A percentile compares a stretch with the other conserved stretches of the same genome.
Evolutionary conservation across 1,140 invertebrate species (phyloP).

Genomic region (Temnothorax longispinosus): DNA sequence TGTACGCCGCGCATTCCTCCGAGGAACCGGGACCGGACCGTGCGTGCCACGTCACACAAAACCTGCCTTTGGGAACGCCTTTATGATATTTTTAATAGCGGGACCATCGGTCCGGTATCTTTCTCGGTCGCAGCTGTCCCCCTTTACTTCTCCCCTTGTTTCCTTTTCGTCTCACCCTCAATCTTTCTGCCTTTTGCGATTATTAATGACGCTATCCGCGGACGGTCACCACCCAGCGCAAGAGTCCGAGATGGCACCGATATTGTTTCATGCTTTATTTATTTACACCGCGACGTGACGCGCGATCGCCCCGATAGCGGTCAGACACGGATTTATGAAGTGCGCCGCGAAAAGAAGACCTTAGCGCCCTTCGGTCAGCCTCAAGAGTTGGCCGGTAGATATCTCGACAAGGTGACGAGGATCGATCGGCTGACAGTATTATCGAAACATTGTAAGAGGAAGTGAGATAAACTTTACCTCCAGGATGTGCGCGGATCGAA

Average conservation of each 20-base stretch:
- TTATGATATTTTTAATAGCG: constrained; percentile 72
- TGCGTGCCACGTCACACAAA: constrained; percentile 68
- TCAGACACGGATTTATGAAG: constrained; percentile 72
- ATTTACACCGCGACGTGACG: constrained; percentile 73
- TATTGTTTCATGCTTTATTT: constrained; percentile 76
- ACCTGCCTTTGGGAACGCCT: constrained; percentile 49
- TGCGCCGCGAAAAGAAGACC: constrained; percentile 54
- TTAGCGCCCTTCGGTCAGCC: constrained; percentile 43
- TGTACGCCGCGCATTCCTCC: constrained; percentile 60
- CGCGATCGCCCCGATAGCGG: constrained; percentile 59
- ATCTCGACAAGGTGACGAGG: constrained; percentile 56
- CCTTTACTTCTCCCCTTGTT: constrained; percentile 3
- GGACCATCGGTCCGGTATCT: constrained; percentile 51
- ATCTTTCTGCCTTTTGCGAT: constrained; percentile 41
- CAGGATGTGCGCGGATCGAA: constrained; percentile 5
- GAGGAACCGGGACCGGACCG: constrained; percentile 23
- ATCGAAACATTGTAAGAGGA: constrained; percentile 38
- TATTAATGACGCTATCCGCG: constrained; percentile 73
- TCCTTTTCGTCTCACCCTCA: not conserved
- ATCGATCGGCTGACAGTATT: constrained; percentile 52
- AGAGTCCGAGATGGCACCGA: constrained; percentile 65
- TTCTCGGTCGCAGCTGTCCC: not conserved
- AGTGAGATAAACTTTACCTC: constrained; percentile 50
- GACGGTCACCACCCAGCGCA: constrained; percentile 66
- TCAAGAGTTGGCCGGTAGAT: constrained; percentile 29